Conservation (phyloP, 2,113 vertebrate genomes). For the Pavo muticus region DNA sequence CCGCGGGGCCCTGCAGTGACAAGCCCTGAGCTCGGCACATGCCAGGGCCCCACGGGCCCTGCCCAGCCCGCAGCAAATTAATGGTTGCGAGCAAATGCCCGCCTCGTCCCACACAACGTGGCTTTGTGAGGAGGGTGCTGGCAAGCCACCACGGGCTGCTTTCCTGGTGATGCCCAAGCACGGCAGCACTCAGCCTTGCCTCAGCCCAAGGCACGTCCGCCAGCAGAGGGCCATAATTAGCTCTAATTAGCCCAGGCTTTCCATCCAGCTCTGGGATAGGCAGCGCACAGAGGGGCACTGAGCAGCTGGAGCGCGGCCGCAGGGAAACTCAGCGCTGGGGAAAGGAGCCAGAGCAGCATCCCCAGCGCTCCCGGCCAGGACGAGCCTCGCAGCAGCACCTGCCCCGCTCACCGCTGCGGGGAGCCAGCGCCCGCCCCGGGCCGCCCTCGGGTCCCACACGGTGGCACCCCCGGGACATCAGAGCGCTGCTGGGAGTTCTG, state of each 20-base stretch:
- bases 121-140: neutral
- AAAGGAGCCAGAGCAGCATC: neutral
- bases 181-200: neutral
- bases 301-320: neutral
- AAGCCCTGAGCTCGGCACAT: neutral
- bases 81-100: neutral
- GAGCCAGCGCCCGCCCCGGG: accelerated
- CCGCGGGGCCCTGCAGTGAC: neutral
- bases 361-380: neutral
- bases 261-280: accelerated
- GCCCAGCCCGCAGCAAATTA: slow-evolving; percentile 42
- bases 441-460: neutral
- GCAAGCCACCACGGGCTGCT: neutral
- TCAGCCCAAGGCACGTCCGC: neutral
- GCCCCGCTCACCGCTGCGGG: neutral
- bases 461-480: neutral
- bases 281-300: neutral
- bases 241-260: neutral
- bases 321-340: neutral
- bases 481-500: neutral
- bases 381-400: neutral
- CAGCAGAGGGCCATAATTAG: neutral
- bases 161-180: neutral
- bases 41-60: neutral
- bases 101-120: neutral